Evolutionary conservation across 2,797 vertebrate genomes (phyloP), one percentile per base, ranked within the genome.

Genomic region (Gymnothorax reevesii): DNA sequence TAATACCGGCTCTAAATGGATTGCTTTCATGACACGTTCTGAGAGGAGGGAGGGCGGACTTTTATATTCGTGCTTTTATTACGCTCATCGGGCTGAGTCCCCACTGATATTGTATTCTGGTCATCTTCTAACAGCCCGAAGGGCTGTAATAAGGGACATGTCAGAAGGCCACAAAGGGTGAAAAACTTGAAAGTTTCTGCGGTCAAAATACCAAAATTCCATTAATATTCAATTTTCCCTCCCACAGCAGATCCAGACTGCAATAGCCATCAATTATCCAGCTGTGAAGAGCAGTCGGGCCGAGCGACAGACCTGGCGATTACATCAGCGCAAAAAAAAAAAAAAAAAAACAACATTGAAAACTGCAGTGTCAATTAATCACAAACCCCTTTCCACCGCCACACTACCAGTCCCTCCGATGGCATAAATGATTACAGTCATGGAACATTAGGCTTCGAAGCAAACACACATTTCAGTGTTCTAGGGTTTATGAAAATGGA

Each of bases 101-200:
- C 64, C 27, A 13, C 77, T 62, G 83, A 84, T 85, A 90, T 87
- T 82, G 87, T 85, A 92, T 91, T 92, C 92, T 91, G 88, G 89
- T 89, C 91, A 87, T 85, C 89, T 89, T 88, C 88, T 86, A 87
- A 89, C 87, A 60, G 87, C 91, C 89, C 83, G 85, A 79, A 88
- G 90, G 90, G 84, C 88, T 90, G 90, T 90, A 92, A 94, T 91
- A 92, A 92, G 90, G 90, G 83, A 89, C 3, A 12, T 89, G 90
- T 91, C 92, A 91, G 87, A 91, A 42, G 90, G 88, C 85, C 92
- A 87, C 57, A 86, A 82, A 89, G 82, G 84, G 82, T 66, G 84
- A 83, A 87, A 90, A 87, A 90, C 73, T 69, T 71, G 66, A 88
- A 93, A 79, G 88, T 88, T 88, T 90, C 89, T 88, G 86, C 87